These are phyloP conservation scores for Slavum lentiscoides DNA, from an alignment of 2,888 invertebrate species.

Conservation along the genomic window DNA sequence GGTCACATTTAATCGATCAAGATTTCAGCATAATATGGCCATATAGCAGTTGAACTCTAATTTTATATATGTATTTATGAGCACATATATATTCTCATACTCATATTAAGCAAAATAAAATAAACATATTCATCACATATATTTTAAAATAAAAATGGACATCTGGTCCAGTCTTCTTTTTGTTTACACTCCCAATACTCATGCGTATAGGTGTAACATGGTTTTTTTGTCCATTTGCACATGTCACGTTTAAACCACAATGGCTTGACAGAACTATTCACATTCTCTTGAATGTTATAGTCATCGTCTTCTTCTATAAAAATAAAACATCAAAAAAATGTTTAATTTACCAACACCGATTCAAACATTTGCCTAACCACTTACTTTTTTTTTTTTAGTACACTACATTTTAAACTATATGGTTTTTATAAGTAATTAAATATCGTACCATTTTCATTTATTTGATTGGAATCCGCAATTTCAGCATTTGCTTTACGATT, in stretches of 20 bases:
- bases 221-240: constrained; percentile 67
- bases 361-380: background rate
- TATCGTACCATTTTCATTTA: constrained; percentile 58
- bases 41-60: background rate
- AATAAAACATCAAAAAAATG: constrained; percentile 9
- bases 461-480: constrained; percentile 70
- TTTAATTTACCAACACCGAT: background rate
- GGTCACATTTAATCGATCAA: constrained; percentile 5
- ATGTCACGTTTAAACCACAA: constrained; percentile 87
- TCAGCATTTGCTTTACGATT: constrained; percentile 60
- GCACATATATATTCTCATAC: background rate
- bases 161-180: constrained; percentile 82
- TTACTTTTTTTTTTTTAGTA: background rate
- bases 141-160: constrained; percentile 84
- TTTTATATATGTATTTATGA: too few relatives aligned
- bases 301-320: constrained; percentile 49
- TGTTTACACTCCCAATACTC: constrained; percentile 93
- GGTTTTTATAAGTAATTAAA: background rate
- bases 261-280: constrained; percentile 77
- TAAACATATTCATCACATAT: constrained; percentile 35
- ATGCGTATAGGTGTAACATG: constrained; percentile 78
- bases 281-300: constrained; percentile 63
- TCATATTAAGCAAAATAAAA: constrained; percentile 8
- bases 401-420: background rate
- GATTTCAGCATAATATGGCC: constrained; percentile 5